Base-by-base conservation (phyloP, 64 coral and sea anemone species). In the Trachythela sp. region DNA sequence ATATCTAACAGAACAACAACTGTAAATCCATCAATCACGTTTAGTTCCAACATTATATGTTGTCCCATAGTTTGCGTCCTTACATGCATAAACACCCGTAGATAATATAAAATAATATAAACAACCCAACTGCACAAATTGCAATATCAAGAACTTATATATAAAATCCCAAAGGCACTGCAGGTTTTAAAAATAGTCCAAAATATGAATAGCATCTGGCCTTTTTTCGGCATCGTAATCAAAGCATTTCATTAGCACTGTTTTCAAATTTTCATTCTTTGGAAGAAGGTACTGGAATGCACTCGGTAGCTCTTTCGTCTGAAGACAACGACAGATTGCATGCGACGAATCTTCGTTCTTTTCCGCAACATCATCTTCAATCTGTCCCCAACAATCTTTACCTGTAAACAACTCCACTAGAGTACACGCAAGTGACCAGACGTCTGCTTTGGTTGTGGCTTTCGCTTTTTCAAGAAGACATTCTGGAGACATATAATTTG, bases 401-500 rank as follows among this genome's bases (percentile, higher is more conserved):
- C 20, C 48, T 30, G 87, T 88, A 5, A 72, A 88, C 34, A 88
- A 70, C 9, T 88, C 87, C n/a, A 88, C 39, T 40, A 88, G 64
- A 48, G 87, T 88, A 43, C 87, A 88, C 38, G n/a, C 58, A 29
- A 45, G 64, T 39, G 87, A 88, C 87, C 87, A 88, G 14, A 88
- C 64, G 48, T 88, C 87, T 88, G 87, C 60, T 35, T 88, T 88
- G 17, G 87, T 88, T 70, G 59, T 88, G 6, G 87, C 58, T 31
- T 88, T 88, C 48, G 39, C 60, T 54, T 88, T 88, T 11, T 48
- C 37, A 72, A 88, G 22, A 43, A 88, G 39, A 36, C 87, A 89
- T 77, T 89, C 87, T 13, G 87, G 68, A 50, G 87, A 68, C 87
- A 89, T 89, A 32, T 89, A 89, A 24, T 89, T 89, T 29, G 87